phyloP scores from a whole-genome alignment of 2,797 vertebrate species.

The Lacerta agilis region DNA sequence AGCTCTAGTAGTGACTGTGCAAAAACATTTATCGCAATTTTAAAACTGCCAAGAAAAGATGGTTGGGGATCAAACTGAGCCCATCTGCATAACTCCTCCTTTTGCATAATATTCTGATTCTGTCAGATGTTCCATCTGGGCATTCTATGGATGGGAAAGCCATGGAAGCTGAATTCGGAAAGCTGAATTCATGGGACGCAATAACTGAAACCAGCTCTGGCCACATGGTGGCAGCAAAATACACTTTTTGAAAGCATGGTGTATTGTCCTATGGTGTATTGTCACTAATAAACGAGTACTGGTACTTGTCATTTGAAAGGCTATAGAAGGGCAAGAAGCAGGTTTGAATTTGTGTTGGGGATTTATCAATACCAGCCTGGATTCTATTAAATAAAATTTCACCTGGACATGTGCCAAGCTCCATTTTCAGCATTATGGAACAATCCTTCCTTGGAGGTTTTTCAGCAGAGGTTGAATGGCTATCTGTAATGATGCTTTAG shows the following conservation, averaged over 20 bases:
- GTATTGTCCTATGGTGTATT: background rate
- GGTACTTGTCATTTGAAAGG: background rate
- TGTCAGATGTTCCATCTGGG: background rate
- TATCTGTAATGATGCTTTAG: no score
- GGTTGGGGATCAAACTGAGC: background rate
- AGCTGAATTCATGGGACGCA: background rate
- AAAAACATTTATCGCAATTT: background rate
- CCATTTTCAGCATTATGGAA: background rate
- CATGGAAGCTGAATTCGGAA: background rate
- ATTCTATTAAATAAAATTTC: background rate
- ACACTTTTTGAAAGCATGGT: background rate
- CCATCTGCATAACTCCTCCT: background rate
- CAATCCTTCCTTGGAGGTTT: no score
- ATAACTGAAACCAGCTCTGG: background rate
- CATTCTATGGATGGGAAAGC: background rate
- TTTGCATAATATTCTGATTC: background rate
- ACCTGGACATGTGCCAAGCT: background rate
- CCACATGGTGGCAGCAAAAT: constrained; percentile 20
- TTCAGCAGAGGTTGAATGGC: no score
- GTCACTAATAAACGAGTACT: background rate
- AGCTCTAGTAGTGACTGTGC: no score
- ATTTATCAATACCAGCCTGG: background rate
- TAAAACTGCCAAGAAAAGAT: background rate
- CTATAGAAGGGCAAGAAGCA: background rate
- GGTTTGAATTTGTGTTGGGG: background rate